Evolutionary conservation across 2,797 vertebrate species (phyloP), one percentile per base, ranked within the genome.

Genomic region (Antrozous pallidus): DNA sequence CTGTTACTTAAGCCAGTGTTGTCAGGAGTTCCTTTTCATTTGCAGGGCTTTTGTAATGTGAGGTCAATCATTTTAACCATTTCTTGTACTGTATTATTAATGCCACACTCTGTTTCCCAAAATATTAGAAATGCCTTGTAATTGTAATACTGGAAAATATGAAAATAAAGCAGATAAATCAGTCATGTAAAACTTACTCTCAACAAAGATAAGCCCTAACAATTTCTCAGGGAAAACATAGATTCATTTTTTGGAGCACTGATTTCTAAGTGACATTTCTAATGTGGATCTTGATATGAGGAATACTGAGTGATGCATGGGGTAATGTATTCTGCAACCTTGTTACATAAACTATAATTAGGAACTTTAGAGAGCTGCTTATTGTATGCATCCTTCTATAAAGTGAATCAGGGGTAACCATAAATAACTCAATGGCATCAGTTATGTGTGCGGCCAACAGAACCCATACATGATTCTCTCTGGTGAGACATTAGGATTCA

Each of bases 41-140:
- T 74, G 8, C 17, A 33, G 31, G 26, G 4, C 11, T 74, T 78
- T 40, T 82, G 51, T 31, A 73, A 74, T 73, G 67, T 36, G 31
- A 79, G 8, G 70, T 61, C 56, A 78, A 17, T 84, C n/a, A 83
- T 80, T 80, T 81, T 81, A 85, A 58, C 26, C 8, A 63, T 88
- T 79, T 9, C 13, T 86, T 73, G 81, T 79, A 54, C 88, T 90
- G 84, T 79, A 58, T 90, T 90, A 54, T 83, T 83, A 90, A 54
- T 69, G 3, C 13, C 24, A 94, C 0, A 67, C 8, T 18, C 9
- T 65, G 5, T 67, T 80, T 65, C 5, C 36, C 24, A 40, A 73
- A 91, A 65, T 78, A 31, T 42, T 74, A 78, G 26, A 83, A 84
- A 80, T 78, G 6, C 18, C 63, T 81, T 42, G 38, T 36, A 87